phyloP scores from a whole-genome alignment of 2,888 invertebrate species.

The Drosophila nr. fundita region DNA sequence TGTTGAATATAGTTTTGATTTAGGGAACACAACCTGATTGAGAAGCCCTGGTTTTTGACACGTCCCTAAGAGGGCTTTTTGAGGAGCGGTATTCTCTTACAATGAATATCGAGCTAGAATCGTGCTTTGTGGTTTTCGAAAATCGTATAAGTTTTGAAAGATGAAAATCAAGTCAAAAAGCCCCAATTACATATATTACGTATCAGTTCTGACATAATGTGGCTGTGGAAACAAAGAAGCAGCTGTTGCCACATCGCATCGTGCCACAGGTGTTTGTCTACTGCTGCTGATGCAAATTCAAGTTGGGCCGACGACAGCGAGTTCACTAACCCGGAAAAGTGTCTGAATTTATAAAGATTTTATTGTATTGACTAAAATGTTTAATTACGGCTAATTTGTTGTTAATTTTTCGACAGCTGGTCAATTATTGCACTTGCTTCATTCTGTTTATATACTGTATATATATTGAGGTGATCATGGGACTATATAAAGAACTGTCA shows the following conservation, averaged over 20 bases:
- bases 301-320: neutral
- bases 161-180: neutral
- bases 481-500: neutral
- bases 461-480: neutral
- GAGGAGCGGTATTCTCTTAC: fast-evolving
- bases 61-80: neutral
- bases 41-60: neutral
- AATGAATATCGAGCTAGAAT: neutral
- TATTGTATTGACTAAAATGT: no score
- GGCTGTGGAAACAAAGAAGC: neutral
- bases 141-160: neutral
- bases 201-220: neutral
- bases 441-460: no score
- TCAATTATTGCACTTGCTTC: no score
- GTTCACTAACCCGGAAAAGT: no score
- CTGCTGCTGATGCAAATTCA: neutral
- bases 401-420: no score
- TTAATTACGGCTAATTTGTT: no score
- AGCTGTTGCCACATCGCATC: neutral
- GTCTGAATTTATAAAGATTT: no score
- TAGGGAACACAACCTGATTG: neutral
- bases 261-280: neutral
- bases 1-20: neutral
- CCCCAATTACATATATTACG: fast-evolving
- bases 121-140: neutral